Conservation (phyloP, 2,797 vertebrate genomes). For the Phrynocephalus forsythii region DNA sequence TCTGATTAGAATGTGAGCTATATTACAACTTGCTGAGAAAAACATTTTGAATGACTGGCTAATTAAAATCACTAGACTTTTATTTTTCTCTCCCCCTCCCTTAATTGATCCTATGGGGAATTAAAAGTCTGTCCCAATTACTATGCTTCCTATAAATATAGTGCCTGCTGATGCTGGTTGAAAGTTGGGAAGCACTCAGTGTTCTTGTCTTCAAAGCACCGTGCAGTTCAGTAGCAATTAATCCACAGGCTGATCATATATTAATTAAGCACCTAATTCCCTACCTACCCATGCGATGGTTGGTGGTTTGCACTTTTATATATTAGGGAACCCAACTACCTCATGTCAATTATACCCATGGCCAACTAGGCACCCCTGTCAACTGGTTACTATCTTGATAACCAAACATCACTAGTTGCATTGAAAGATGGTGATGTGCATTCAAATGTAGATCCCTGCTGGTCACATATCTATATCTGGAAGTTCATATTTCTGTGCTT, state of each 20-base stretch:
- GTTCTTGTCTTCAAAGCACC: conserved; percentile 31
- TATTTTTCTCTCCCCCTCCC: conserved; percentile 59
- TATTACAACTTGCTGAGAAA: conserved; percentile 65
- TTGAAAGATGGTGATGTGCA: not conserved
- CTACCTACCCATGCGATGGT: not conserved
- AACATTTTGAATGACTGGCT: conserved; percentile 58
- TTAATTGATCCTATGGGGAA: conserved; percentile 69
- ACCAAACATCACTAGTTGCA: not conserved
- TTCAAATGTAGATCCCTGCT: not conserved
- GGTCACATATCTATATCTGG: not conserved
- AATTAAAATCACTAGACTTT: conserved; percentile 73
- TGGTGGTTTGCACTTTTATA: not conserved
- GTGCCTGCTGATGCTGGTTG: not conserved
- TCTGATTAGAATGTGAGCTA: conserved; percentile 53
- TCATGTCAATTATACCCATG: not conserved
- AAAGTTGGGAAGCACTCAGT: conserved; percentile 26
- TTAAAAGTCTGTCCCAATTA: conserved; percentile 51
- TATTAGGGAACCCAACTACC: not conserved
- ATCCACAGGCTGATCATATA: not conserved
- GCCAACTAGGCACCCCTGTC: not conserved
- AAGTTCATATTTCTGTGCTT: not conserved
- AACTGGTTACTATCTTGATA: not conserved
- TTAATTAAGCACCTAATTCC: conserved; percentile 34
- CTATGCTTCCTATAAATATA: conserved; percentile 50
- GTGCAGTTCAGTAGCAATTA: conserved; percentile 30